phyloP scores from a whole-genome alignment of 2,797 vertebrate species.

The Glyptemys insculpta region DNA sequence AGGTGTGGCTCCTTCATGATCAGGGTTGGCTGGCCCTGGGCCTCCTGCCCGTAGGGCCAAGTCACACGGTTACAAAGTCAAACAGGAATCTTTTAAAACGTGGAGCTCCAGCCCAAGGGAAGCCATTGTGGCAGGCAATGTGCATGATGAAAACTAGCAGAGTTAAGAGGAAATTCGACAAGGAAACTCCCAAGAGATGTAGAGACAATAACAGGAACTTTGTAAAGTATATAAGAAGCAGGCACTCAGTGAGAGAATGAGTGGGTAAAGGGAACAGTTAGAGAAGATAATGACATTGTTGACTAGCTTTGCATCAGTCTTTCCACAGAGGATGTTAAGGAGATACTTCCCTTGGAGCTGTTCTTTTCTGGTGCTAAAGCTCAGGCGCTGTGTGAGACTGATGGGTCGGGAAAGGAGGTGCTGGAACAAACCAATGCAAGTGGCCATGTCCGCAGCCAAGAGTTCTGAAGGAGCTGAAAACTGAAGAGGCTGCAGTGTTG shows the following conservation, averaged over 20 bases:
- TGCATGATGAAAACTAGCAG: background rate
- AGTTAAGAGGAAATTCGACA: background rate
- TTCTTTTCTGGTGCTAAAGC: background rate
- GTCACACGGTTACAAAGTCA: background rate
- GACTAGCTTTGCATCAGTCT: background rate
- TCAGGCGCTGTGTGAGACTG: too few species aligned
- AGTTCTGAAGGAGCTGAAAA: slow-evolving; percentile 52
- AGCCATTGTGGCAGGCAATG: background rate
- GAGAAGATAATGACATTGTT: background rate
- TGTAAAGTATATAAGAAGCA: slow-evolving; percentile 1
- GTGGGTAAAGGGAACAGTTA: background rate
- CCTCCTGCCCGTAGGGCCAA: background rate
- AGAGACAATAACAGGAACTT: background rate
- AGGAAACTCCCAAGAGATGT: background rate
- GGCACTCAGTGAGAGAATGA: slow-evolving; percentile 10
- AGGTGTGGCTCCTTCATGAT: too few species aligned
- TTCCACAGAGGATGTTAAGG: too few species aligned
- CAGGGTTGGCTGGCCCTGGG: background rate
- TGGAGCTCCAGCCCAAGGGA: background rate
- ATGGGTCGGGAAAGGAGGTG: background rate
- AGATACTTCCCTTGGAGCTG: background rate
- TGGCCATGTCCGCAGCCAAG: slow-evolving; percentile 35
- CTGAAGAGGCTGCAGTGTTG: slow-evolving; percentile 67
- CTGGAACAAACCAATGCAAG: slow-evolving; percentile 42
- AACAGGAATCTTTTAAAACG: background rate